Conservation (phyloP, 1,140 invertebrate species). For the Drosophila sulfurigaster region DNA sequence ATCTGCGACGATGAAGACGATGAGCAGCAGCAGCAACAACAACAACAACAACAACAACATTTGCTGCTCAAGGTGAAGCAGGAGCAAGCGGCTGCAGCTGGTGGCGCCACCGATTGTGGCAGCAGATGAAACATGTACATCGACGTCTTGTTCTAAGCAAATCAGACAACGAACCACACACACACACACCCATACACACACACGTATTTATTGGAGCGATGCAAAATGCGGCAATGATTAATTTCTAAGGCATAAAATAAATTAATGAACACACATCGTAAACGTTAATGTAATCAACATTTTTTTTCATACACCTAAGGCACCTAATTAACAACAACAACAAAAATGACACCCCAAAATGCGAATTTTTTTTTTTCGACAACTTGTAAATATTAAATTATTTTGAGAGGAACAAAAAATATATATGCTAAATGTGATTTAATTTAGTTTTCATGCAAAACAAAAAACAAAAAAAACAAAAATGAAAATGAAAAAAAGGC, state of each 20-base stretch:
- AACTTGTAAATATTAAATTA: conserved; percentile 68
- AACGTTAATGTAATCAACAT: conserved; percentile 30
- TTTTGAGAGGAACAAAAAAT: conserved; percentile 35
- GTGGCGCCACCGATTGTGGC: conserved; percentile 34
- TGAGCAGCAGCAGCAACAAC: conserved; percentile 64
- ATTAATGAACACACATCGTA: conserved; percentile 42
- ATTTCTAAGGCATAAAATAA: conserved; percentile 47
- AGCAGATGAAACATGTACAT: conserved; percentile 84
- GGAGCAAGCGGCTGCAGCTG: conserved; percentile 55
- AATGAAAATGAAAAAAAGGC: conserved; percentile 45
- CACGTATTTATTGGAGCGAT: conserved; percentile 36
- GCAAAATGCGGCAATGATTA: conserved; percentile 49
- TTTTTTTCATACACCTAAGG: conserved; percentile 77
- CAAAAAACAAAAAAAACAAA: conserved; percentile 34
- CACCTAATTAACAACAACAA: conserved; percentile 27
- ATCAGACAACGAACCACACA: conserved; percentile 28
- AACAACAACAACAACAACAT: conserved; percentile 67
- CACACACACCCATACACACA: neutral
- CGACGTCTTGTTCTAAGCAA: conserved; percentile 73
- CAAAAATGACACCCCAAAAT: conserved; percentile 28
- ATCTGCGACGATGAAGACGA: conserved; percentile 80
- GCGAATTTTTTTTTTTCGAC: conserved; percentile 39
- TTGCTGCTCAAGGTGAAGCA: conserved; percentile 72
- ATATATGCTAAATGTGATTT: conserved; percentile 78
- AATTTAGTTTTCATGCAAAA: conserved; percentile 67